These are phyloP conservation scores for Neocrepidodera transversa DNA, from an alignment of 2,888 invertebrate species.

Conservation along the genomic window DNA sequence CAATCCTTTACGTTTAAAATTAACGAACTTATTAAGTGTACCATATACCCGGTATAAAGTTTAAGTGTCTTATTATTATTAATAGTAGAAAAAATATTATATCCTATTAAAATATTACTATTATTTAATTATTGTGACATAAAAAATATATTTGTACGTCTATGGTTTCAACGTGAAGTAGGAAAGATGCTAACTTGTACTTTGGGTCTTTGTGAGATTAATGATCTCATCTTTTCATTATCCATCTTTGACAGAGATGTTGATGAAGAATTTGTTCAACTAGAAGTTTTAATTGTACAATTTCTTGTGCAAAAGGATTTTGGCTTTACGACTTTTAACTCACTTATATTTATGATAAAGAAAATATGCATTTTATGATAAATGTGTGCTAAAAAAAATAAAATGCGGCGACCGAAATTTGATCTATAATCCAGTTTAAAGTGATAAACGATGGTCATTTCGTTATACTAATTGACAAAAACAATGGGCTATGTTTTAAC, in stretches of 20 bases:
- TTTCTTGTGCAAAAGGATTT: no score
- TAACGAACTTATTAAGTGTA: no score
- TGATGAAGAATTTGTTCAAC: slow-evolving; percentile 20
- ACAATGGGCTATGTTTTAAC: slow-evolving; percentile 23
- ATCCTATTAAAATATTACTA: no score
- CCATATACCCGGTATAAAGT: no score
- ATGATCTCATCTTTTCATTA: slow-evolving; percentile 41
- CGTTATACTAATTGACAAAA: slow-evolving; percentile 24
- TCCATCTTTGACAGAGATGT: slow-evolving; percentile 31
- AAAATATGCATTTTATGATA: background rate
- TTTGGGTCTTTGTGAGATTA: slow-evolving; percentile 44
- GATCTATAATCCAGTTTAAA: slow-evolving; percentile 9
- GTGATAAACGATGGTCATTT: slow-evolving; percentile 17
- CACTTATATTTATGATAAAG: no score
- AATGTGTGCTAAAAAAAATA: slow-evolving; percentile 1
- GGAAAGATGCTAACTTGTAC: slow-evolving; percentile 45
- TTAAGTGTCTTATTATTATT: no score
- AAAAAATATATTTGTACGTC: no score
- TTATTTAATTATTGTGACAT: no score
- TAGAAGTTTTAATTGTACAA: slow-evolving; percentile 21
- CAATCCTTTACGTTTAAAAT: no score
- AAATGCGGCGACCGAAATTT: slow-evolving; percentile 3
- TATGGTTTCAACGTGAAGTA: slow-evolving; percentile 30
- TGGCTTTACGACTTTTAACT: no score
- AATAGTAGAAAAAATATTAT: no score